Base-by-base conservation (phyloP, 2,797 vertebrate species). In the Meda fulgida region DNA sequence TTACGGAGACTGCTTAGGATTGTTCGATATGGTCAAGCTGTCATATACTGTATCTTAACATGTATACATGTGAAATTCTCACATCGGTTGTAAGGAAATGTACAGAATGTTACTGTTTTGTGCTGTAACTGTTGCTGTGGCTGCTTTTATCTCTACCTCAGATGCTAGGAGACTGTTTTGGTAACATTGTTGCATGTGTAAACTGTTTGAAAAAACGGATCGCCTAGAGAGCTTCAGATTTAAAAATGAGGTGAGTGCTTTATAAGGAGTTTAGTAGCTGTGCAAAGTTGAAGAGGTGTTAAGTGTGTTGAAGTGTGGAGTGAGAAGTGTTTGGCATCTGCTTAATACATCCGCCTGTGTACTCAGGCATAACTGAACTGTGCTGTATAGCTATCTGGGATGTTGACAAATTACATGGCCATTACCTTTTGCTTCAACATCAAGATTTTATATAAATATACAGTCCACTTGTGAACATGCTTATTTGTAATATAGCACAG, bases 281-380 rank as follows among this genome's bases (percentile, higher is more conserved):
- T 76, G 31, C 58, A 66, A 66, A 73, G 80, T 82, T 82, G 48
- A 40, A 81, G 21, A 72, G 69, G 80, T 73, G 69, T 82, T 48
- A 82, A 73, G 70, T 73, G 36, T 82, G 80, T 46, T 73, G 70
- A 82, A 83, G 71, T 83, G 60, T 82, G 69, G 38, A 82, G 70
- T 65, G 38, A 82, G 70, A 82, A 82, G 70, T 72, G 80, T 63
- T 19, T 60, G 66, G 43, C 38, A 53, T 63, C 70, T 75, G 55
- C 58, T 79, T 69, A 34, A 80, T 80, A 80, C 46, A 36, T 69
- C 51, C 31, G 14, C 21, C 21, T 26, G 46, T 69, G 78, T 80
- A 19, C 63, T 38, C 43, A 67, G 10, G 13, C 36, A 48, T 31
- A 73, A 72, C 48, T 1, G 2, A 73, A 72, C 48, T 1, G 2